Evolutionary conservation across 2,113 vertebrate genomes (phyloP), one percentile per base, ranked within the genome.

Genomic region (Leiothrix lutea): DNA sequence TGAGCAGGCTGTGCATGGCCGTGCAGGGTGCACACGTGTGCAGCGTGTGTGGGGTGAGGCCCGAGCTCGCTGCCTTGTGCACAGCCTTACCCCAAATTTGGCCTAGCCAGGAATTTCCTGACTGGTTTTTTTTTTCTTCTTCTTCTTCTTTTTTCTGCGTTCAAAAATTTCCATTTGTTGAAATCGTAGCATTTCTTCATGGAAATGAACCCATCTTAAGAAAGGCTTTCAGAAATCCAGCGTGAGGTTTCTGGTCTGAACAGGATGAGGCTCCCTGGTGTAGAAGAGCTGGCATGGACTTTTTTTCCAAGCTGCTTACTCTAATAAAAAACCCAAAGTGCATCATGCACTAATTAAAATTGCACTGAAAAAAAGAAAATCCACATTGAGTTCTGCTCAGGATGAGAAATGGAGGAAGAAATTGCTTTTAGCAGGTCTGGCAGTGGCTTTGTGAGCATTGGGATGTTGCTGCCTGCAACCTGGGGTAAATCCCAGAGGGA

Each of bases 201-300:
- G 77, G 72, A 81, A 93, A 80, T 25, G 72, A 94, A 86, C 67
- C 80, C 80, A 33, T 80, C 88, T 58, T 25, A 57, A 91, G 84
- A 57, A 71, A 53, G 36, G 74, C 74, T 87, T 86, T 74, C 87
- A 93, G 90, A 73, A 93, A 81, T 75, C 40, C 28, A 2, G 61
- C 0, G 1, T 50, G 64, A 70, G 70, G 88, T 83, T 90, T 94
- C 90, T 83, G 28, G 81, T 78, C 92, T 73, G 88, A 93, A 85
- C 94, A 92, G 90, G 95, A 94, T 82, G 94, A 79, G 84, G 74
- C 82, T 93, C 85, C 90, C 95, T 90, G 93, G 94, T 89, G 95
- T 67, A 45, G 87, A 65, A 51, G 91, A 93, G 71, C 87, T 91
- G 77, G 74, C 71, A 36, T 5, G 28, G 57, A 25, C 87, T 70